Percentiles rank a stretch among this genome's conserved stretches.
phyloP scores from a whole-genome alignment of 2,888 invertebrate genomes.

The Rhogogaster chlorosoma region DNA sequence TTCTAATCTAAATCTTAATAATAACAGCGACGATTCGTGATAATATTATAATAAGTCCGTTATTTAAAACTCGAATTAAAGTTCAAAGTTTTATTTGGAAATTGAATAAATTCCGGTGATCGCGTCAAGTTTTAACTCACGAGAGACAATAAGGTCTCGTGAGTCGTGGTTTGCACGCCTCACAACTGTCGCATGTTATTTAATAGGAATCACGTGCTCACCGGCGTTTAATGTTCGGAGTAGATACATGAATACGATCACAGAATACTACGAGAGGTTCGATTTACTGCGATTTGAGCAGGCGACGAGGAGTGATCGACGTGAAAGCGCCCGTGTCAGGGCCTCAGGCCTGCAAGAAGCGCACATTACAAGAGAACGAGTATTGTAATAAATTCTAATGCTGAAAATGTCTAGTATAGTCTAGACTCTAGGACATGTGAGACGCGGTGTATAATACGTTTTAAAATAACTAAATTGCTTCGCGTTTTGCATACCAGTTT shows the following conservation, averaged over 20 bases:
- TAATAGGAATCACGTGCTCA: neutral
- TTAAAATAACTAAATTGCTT: neutral
- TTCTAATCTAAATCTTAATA: neutral
- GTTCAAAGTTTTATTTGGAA: neutral
- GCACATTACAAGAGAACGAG: conserved; percentile 3
- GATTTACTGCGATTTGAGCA: conserved; percentile 22
- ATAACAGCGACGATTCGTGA: neutral
- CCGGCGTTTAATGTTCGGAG: neutral
- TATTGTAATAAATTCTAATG: conserved; percentile 13
- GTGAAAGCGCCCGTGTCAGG: conserved; percentile 34
- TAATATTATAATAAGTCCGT: neutral
- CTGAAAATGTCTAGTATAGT: neutral
- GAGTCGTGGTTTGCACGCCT: neutral
- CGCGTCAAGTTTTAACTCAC: neutral
- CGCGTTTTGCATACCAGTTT: neutral
- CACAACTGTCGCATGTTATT: conserved; percentile 8
- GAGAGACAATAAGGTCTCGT: neutral
- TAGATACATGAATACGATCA: neutral
- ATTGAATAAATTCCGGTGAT: neutral
- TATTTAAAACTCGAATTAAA: neutral
- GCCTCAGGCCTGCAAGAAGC: conserved; percentile 15
- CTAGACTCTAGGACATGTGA: neutral
- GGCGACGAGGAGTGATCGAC: conserved; percentile 48
- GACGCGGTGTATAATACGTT: neutral
- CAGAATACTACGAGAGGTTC: conserved; percentile 31